These are phyloP conservation scores for Orchesella cincta DNA, from an alignment of 1,140 invertebrate genomes.

Conservation along the genomic window DNA sequence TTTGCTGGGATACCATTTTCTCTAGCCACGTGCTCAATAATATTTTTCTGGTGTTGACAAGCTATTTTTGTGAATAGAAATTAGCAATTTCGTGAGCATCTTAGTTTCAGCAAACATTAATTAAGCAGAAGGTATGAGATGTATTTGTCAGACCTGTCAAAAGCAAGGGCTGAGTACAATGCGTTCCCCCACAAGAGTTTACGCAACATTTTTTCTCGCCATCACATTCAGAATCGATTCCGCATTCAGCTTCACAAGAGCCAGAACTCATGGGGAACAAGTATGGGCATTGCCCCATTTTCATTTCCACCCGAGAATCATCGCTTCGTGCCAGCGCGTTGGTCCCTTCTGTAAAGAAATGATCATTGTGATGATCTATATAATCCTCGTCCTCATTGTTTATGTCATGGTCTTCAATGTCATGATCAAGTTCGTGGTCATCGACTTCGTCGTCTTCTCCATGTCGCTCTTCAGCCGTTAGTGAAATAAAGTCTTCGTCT, in stretches of 20 bases:
- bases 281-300: constrained; percentile 78
- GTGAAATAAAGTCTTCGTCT: constrained; percentile 15
- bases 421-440: not conserved
- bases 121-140: no score
- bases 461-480: constrained; percentile 14
- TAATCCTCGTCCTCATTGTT: not conserved
- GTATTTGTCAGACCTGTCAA: constrained; percentile 65
- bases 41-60: constrained; percentile 70
- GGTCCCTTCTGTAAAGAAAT: constrained; percentile 4
- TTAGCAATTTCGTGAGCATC: not conserved
- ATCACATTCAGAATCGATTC: constrained; percentile 72
- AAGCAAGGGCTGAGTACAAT: constrained; percentile 71
- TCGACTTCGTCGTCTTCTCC: not conserved
- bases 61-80: no score
- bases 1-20: constrained; percentile 66
- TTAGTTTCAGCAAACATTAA: constrained; percentile 1
- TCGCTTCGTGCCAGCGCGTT: constrained; percentile 23
- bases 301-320: constrained; percentile 54
- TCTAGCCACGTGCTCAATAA: constrained; percentile 72
- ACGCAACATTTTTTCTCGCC: constrained; percentile 74
- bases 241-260: constrained; percentile 75
- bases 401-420: not conserved
- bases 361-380: not conserved
- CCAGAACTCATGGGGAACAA: constrained; percentile 68
- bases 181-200: constrained; percentile 80